Base-by-base conservation (phyloP, 2,797 vertebrate genomes). In the Lagodon rhomboides region DNA sequence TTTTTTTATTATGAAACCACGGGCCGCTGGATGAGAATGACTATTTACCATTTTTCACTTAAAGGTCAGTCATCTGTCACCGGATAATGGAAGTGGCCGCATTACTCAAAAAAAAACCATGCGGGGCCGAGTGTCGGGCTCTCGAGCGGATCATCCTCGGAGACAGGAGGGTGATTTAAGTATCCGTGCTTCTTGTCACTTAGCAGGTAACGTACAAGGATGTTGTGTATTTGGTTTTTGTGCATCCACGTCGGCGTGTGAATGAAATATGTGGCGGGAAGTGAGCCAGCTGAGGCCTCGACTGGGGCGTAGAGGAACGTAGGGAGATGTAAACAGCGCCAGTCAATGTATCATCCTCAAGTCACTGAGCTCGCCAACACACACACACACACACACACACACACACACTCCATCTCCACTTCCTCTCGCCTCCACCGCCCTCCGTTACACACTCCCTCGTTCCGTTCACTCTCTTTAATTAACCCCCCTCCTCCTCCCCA, bases 341-440 rank as follows among this genome's bases (percentile, higher is more conserved):
- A 84, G 78, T 88, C 83, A 54, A 91, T 93, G 86, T 82, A 91
- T 94, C 92, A 90, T 93, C 80, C 73, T 90, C 76, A 86, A 87
- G 82, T 86, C 90, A 84, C 51, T 62, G 58, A 68, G 77, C 80
- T 77, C 12, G 53, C 55, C 70, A 84, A 73, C 73, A 6, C 58
- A 64, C 72, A 76, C 76, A 75, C 70, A 66, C 53, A 58, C 66
- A 68, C 73, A 79, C 65, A 77, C 59, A 62, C 72, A 65, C 58
- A 59, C 54, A 62, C 62, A 2, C 46, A 5, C 68, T 77, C 61
- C 55, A 58, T 82, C 44, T 60, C 68, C 50, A 47, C 61, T 25
- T 2, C 54, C 67, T 73, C 43, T 49, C 25, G 34, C 71, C 77
- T 69, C 71, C 61, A 69, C 75, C 71, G 67, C 74, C 64, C 68